phyloP scores from a whole-genome alignment of 2,797 vertebrate genomes.

The Poliocrania exsul region DNA sequence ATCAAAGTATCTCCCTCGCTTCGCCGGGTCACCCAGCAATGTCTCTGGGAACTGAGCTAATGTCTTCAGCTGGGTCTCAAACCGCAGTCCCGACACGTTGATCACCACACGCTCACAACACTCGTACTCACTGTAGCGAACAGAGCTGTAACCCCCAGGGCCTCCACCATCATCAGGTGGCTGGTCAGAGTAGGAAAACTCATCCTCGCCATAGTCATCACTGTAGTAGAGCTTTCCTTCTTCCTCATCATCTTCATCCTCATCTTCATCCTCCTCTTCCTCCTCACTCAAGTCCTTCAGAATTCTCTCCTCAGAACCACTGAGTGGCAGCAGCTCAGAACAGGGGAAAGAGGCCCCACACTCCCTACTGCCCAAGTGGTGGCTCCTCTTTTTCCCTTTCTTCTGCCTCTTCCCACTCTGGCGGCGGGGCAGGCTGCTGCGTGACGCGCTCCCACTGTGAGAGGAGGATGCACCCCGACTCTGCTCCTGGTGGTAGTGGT shows the following conservation, averaged over 20 bases:
- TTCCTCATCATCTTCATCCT: slow-evolving; percentile 72
- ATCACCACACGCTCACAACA: slow-evolving; percentile 97
- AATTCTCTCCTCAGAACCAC: slow-evolving; percentile 95
- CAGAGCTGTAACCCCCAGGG: slow-evolving; percentile 82
- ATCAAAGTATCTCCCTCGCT: slow-evolving; percentile 95
- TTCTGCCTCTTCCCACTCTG: slow-evolving; percentile 73
- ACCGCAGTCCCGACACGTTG: slow-evolving; percentile 95
- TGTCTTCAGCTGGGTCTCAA: slow-evolving; percentile 96
- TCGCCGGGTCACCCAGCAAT: slow-evolving; percentile 91
- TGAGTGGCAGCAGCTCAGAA: slow-evolving; percentile 91
- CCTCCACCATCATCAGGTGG: slow-evolving; percentile 80
- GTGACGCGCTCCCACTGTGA: slow-evolving; percentile 43
- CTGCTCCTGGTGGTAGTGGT: slow-evolving; percentile 81
- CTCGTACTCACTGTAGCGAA: slow-evolving; percentile 88
- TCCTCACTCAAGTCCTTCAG: slow-evolving; percentile 87
- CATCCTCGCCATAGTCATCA: slow-evolving; percentile 87
- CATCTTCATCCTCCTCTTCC: slow-evolving; percentile 77
- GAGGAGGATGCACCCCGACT: slow-evolving; percentile 82
- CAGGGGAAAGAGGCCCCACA: slow-evolving; percentile 87
- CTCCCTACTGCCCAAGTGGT: slow-evolving; percentile 80
- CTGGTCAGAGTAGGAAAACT: slow-evolving; percentile 86
- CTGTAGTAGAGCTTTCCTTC: slow-evolving; percentile 82
- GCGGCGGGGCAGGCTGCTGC: slow-evolving; percentile 64
- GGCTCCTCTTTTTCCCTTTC: slow-evolving; percentile 77
- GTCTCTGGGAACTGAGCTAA: slow-evolving; percentile 96